A percentile compares a stretch with the other conserved stretches of the same genome.
Evolutionary conservation across 2,888 invertebrate genomes (phyloP).

Genomic region (Parochlus steinenii): DNA sequence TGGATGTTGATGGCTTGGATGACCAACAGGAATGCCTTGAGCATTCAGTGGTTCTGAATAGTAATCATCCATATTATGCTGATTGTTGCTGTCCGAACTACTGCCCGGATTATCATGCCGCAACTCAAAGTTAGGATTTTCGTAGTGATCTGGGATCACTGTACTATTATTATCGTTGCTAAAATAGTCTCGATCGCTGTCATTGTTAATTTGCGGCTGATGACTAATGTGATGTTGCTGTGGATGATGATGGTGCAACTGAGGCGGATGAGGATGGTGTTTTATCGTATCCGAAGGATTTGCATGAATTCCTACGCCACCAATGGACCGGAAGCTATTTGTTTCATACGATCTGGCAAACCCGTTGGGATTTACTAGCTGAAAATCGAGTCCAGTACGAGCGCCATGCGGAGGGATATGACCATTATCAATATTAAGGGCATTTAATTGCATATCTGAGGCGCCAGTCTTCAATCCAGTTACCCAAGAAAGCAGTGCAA

Average conservation of each 20-base stretch:
- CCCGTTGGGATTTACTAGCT: constrained; percentile 19
- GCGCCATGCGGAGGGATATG: constrained; percentile 12
- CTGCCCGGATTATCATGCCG: constrained; percentile 10
- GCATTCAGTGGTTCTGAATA: constrained; percentile 27
- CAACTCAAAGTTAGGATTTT: constrained; percentile 31
- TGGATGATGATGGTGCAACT: constrained; percentile 16
- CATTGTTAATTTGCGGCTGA: constrained; percentile 15
- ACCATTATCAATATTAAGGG: constrained; percentile 31
- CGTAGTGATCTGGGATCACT: constrained; percentile 26
- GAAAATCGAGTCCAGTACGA: constrained; percentile 12
- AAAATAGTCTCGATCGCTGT: constrained; percentile 17
- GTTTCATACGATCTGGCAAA: constrained; percentile 29
- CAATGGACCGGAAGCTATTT: constrained; percentile 20
- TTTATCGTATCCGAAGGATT: constrained; percentile 12
- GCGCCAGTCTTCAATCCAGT: constrained; percentile 52
- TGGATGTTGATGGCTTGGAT: constrained; percentile 2
- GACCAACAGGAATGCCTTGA: not conserved
- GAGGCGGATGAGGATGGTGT: constrained; percentile 18
- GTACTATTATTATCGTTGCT: constrained; percentile 20
- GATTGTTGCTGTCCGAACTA: constrained; percentile 14
- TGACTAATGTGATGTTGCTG: constrained; percentile 12
- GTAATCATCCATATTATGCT: constrained; percentile 21
- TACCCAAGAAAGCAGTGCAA: constrained; percentile 72
- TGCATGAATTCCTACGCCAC: constrained; percentile 13
- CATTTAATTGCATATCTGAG: constrained; percentile 30